Evolutionary conservation across 2,888 invertebrate species (phyloP).

Genomic region (Sinodicranocentrus sp.): DNA sequence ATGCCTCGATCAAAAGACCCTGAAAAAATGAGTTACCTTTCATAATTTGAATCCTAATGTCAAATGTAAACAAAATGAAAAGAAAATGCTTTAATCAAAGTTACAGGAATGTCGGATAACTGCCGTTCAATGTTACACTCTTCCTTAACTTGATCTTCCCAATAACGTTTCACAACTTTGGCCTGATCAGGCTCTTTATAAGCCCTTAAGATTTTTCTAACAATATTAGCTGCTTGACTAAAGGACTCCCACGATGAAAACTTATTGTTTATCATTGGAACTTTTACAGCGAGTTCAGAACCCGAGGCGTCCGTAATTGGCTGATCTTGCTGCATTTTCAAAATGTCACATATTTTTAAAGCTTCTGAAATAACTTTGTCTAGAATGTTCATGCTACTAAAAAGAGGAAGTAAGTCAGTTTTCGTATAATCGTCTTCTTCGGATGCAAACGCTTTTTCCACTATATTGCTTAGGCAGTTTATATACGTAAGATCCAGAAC

Average conservation of each 20-base stretch:
- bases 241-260: slow-evolving; percentile 11
- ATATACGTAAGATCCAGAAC: slow-evolving; percentile 19
- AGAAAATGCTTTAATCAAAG: no score
- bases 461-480: slow-evolving; percentile 22
- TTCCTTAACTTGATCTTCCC: slow-evolving; percentile 46
- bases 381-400: slow-evolving; percentile 15
- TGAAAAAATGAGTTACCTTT: slow-evolving; percentile 51
- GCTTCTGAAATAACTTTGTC: slow-evolving; percentile 37
- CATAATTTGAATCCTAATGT: background rate
- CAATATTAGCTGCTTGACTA: slow-evolving; percentile 34
- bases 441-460: slow-evolving; percentile 20
- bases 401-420: slow-evolving; percentile 22
- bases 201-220: slow-evolving; percentile 55
- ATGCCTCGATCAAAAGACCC: slow-evolving; percentile 77
- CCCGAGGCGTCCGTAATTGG: background rate
- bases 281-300: background rate
- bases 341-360: background rate
- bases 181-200: slow-evolving; percentile 37
- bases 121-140: background rate
- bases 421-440: background rate
- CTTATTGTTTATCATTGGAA: background rate
- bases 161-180: slow-evolving; percentile 43
- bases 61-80: background rate
- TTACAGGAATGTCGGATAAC: no score
- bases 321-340: background rate